phyloP scores from a whole-genome alignment of 2,797 vertebrate species.

The Sitta carolinensis region DNA sequence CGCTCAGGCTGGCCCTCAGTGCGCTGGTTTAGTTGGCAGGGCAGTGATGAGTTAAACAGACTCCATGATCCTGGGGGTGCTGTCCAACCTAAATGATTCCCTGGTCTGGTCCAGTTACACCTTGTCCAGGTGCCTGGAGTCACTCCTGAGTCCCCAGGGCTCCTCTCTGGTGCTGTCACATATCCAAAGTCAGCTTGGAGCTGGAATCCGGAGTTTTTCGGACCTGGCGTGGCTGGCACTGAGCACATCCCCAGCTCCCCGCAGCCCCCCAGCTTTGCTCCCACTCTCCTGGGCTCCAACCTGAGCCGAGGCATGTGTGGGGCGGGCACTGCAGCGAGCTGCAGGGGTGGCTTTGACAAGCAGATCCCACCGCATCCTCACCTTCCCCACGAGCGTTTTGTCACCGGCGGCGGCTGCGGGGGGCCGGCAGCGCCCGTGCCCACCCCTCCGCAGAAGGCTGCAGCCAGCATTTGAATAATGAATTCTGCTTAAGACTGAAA shows the following conservation, averaged over 20 bases:
- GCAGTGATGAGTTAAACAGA: neutral
- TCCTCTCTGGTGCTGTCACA: rapidly evolving
- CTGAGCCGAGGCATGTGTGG: rapidly evolving
- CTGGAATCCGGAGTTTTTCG: neutral
- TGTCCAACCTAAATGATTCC: neutral
- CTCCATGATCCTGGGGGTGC: neutral
- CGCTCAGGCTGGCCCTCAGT: neutral
- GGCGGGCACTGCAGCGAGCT: neutral
- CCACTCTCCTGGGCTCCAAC: rapidly evolving
- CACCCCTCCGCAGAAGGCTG: slow-evolving; percentile 53
- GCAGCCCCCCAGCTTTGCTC: neutral
- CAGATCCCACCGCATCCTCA: neutral
- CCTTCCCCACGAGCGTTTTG: slow-evolving; percentile 16
- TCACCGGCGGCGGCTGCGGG: neutral
- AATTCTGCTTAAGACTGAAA: slow-evolving; percentile 78
- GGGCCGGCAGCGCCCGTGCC: neutral
- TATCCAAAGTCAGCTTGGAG: neutral
- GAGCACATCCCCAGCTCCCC: no score
- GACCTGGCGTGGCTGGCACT: neutral
- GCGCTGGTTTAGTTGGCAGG: neutral
- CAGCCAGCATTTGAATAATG: slow-evolving; percentile 78
- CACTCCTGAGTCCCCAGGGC: neutral
- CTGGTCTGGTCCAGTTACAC: neutral
- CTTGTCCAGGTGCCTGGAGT: neutral
- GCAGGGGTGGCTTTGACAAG: slow-evolving; percentile 21